A percentile compares a stretch with the other conserved stretches of the same genome.
These are phyloP conservation scores for Heliconius congener DNA, from an alignment of 1,140 invertebrate species.

Conservation along the genomic window DNA sequence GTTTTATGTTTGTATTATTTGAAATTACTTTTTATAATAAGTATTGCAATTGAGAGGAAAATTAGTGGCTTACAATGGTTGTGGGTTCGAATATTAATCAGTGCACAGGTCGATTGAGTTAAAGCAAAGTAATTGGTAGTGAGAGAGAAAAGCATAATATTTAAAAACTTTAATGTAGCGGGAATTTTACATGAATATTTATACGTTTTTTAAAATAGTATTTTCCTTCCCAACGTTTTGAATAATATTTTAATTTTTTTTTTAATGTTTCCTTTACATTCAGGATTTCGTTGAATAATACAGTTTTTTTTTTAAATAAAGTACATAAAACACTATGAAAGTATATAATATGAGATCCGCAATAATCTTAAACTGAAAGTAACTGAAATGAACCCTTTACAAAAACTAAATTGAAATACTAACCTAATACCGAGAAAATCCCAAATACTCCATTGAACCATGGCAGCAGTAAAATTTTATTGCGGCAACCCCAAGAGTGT, in stretches of 20 bases:
- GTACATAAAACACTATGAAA: background rate
- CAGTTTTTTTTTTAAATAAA: too few species aligned
- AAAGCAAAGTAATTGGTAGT: too few species aligned
- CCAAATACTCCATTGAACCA: background rate
- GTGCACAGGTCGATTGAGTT: background rate
- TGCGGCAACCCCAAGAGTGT: background rate
- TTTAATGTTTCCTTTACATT: too few species aligned
- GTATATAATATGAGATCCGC: background rate
- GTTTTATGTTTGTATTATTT: background rate
- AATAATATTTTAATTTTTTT: too few species aligned
- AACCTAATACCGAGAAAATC: constrained; percentile 10
- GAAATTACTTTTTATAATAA: constrained; percentile 1
- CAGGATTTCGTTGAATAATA: too few species aligned
- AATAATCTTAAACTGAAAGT: background rate
- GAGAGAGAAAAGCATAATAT: too few species aligned
- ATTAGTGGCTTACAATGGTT: background rate
- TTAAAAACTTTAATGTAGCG: too few species aligned
- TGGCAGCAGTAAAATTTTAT: constrained; percentile 16
- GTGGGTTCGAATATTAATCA: background rate
- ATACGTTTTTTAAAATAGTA: too few species aligned
- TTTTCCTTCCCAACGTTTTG: too few species aligned
- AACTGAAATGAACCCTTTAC: background rate
- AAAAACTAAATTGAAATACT: constrained; percentile 1
- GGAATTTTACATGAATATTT: too few species aligned
- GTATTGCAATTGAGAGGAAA: background rate